phyloP scores from a whole-genome alignment of 2,113 vertebrate species.

The Rhinopomastus cyanomelas region DNA sequence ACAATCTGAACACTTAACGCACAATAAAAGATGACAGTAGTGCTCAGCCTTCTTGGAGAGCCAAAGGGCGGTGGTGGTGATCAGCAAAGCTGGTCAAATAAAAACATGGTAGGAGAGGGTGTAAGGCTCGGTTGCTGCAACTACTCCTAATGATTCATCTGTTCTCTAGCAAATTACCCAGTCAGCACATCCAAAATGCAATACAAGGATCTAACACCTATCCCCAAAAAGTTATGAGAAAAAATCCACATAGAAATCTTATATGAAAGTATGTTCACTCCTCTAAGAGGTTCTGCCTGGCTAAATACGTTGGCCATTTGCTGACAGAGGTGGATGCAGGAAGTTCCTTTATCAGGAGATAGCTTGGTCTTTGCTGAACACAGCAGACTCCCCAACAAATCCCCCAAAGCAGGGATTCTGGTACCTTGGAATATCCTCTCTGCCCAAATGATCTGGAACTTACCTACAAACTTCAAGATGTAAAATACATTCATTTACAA shows the following conservation, averaged over 20 bases:
- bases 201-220: rapidly evolving
- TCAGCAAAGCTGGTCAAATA: conserved; percentile 14
- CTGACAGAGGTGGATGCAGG: not conserved
- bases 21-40: not conserved
- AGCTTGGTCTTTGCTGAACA: not conserved
- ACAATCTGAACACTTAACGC: not conserved
- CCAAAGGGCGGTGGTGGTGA: conserved; percentile 23
- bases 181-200: not conserved
- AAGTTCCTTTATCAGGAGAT: not conserved
- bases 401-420: not conserved
- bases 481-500: not conserved
- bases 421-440: not conserved
- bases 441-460: not conserved
- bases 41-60: conserved; percentile 40
- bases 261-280: not conserved
- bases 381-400: not conserved
- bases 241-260: no score
- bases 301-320: not conserved
- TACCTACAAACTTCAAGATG: not conserved
- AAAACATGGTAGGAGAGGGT: conserved; percentile 2
- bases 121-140: not conserved
- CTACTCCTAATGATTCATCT: conserved; percentile 50
- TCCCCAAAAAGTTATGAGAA: not conserved
- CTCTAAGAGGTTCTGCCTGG: not conserved
- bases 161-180: not conserved